phyloP scores from a whole-genome alignment of 1,140 invertebrate genomes.

The Eulimnadia texana region DNA sequence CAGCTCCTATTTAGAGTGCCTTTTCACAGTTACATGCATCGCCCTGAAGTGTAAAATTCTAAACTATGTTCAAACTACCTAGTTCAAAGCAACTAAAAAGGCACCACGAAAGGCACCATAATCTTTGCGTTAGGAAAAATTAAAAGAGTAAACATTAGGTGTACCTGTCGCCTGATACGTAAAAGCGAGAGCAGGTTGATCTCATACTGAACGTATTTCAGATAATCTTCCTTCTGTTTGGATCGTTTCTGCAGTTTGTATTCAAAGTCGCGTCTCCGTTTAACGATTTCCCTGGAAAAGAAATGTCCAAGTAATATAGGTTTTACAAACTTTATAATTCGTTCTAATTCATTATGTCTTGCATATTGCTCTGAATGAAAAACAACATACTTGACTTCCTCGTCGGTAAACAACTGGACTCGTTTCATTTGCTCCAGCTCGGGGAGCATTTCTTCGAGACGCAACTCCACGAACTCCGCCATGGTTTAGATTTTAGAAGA shows the following conservation, averaged over 20 bases:
- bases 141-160: too few relatives aligned
- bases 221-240: constrained; percentile 52
- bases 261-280: constrained; percentile 50
- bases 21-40: too few relatives aligned
- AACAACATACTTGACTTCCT: constrained; percentile 43
- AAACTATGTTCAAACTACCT: too few relatives aligned
- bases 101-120: too few relatives aligned
- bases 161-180: constrained; percentile 30
- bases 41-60: too few relatives aligned
- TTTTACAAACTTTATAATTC: constrained; percentile 3
- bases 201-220: constrained; percentile 56
- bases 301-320: background rate
- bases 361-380: constrained; percentile 7
- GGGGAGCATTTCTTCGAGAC: constrained; percentile 51
- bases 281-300: constrained; percentile 42
- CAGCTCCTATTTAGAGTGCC: too few relatives aligned
- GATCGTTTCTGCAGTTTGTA: constrained; percentile 49
- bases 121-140: too few relatives aligned
- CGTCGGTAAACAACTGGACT: constrained; percentile 45
- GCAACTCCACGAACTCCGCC: constrained; percentile 57
- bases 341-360: constrained; percentile 5
- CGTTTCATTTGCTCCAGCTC: constrained; percentile 55
- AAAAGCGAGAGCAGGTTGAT: constrained; percentile 48
- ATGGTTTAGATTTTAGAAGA: constrained; percentile 35
- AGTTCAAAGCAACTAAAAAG: too few relatives aligned